Evolutionary conservation across 92 coral and sea anemone genomes (phyloP).

Genomic region (Scolanthus callimorphus): DNA sequence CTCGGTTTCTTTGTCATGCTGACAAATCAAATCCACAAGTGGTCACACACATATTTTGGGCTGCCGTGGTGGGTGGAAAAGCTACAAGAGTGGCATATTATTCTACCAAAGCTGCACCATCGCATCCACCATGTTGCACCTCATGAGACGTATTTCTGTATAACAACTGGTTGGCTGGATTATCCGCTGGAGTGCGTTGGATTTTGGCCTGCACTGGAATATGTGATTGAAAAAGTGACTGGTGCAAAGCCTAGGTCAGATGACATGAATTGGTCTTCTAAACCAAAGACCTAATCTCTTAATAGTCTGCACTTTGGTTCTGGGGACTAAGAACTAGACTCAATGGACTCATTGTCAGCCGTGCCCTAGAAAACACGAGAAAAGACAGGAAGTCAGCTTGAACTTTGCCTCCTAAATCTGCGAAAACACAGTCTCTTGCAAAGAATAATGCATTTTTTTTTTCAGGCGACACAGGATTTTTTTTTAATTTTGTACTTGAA

Average conservation of each 20-base stretch:
- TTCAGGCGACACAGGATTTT: too few species aligned
- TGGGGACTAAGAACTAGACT: too few species aligned
- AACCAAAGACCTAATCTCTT: too few species aligned
- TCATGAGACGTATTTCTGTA: constrained; percentile 94
- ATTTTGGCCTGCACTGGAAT: constrained; percentile 82
- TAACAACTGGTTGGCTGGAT: constrained; percentile 96
- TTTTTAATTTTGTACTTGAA: too few species aligned
- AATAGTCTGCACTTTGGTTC: too few species aligned
- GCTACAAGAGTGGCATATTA: constrained; percentile 85
- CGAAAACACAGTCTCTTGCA: too few species aligned
- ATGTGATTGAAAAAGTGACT: constrained; percentile 64
- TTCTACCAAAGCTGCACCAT: constrained; percentile 83
- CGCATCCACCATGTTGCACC: constrained; percentile 95
- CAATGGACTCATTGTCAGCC: too few species aligned
- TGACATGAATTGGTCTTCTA: constrained; percentile 78
- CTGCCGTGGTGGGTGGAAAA: constrained; percentile 92
- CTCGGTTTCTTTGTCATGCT: constrained; percentile 82
- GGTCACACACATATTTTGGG: constrained; percentile 98
- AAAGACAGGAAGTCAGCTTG: too few species aligned
- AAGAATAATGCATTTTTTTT: too few species aligned
- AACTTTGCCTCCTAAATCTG: too few species aligned
- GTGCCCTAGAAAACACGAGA: too few species aligned
- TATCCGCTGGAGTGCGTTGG: constrained; percentile 85
- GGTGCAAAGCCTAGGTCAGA: constrained; percentile 83
- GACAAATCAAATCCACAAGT: constrained; percentile 95